Base-by-base conservation (phyloP, 2,113 vertebrate species). In the Dryoscopus gambensis region DNA sequence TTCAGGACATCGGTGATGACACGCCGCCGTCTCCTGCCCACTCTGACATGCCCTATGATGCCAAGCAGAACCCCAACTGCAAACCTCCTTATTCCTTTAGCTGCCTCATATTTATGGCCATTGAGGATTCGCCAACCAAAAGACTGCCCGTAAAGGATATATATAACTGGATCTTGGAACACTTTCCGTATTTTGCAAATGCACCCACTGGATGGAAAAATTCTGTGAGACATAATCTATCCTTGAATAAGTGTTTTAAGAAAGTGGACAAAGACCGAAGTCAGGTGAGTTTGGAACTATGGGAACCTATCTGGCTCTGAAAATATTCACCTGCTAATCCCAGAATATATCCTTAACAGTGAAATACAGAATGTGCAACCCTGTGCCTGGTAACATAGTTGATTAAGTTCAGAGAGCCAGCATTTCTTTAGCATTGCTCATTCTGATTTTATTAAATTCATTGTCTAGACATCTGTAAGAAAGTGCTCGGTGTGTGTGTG, bases 41-140 rank as follows among this genome's bases (percentile, higher is more conserved):
- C 82, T 99, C 99, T 15, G 99, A 99, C 97, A 95, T 98, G 98
- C 98, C 98, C 87, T 98, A 98, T 0, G 98, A 99, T 95, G 98
- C 98, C 98, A 98, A 98, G 98, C 98, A 99, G 71, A 99, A 99
- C 91, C 99, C 99, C 88, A 99, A 99, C 97, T 98, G 99, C 87
- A 99, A 99, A 97, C 99, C 99, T 53, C 99, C 99, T 28, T 99
- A 99, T 82, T 99, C 99, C 84, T 99, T 99, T 97, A 99, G 99
- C 98, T 99, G 99, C 98, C 98, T 99, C 98, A 99, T 99, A 98
- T 99, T 99, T 98, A 99, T 99, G 99, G 99, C 99, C 97, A 99
- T 99, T 10, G 99, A 99, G 98, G 99, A 99, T 74, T 99, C 99
- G 18, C 99, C 99, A 7, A 98, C 98, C 97, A 99, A 99, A 98